Conservation (phyloP, 2,797 vertebrate species). For the Periparus ater region DNA sequence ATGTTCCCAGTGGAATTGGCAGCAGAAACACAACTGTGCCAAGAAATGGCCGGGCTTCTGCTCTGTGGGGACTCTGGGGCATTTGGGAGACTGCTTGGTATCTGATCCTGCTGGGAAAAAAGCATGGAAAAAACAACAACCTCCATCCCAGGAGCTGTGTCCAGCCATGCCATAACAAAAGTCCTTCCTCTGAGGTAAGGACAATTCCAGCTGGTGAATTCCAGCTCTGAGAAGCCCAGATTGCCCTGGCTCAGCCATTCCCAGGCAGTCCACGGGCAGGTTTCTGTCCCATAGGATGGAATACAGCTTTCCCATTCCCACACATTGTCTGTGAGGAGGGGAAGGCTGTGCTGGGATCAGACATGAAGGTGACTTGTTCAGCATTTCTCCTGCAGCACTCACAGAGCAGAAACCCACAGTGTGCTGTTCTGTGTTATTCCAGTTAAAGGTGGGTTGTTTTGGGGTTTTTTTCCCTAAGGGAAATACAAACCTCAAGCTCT, state of each 20-base stretch:
- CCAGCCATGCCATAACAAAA: not conserved
- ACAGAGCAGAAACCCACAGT: not conserved
- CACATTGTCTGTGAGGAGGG: not conserved
- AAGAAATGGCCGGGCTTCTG: not conserved
- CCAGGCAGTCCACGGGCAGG: not conserved
- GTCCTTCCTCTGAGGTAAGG: not conserved
- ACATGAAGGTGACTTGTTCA: not conserved
- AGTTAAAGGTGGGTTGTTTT: fast-evolving
- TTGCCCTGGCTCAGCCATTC: not conserved
- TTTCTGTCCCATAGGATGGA: not conserved
- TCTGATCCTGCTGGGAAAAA: not conserved
- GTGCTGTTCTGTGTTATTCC: not conserved
- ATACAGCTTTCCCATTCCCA: fast-evolving
- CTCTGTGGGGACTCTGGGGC: not conserved
- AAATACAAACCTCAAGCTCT: not conserved
- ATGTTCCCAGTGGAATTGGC: not conserved
- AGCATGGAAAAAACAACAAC: not conserved
- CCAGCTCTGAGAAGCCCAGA: not conserved
- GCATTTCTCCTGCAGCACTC: not conserved
- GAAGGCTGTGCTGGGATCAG: not conserved
- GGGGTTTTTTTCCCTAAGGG: not conserved
- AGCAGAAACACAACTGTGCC: not conserved
- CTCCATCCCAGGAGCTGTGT: not conserved
- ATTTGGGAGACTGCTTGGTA: not conserved
- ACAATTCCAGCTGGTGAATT: not conserved